Percentiles rank a stretch among this genome's conserved stretches.
Evolutionary conservation across 2,797 vertebrate species (phyloP).

Genomic region (Squalus acanthias): DNA sequence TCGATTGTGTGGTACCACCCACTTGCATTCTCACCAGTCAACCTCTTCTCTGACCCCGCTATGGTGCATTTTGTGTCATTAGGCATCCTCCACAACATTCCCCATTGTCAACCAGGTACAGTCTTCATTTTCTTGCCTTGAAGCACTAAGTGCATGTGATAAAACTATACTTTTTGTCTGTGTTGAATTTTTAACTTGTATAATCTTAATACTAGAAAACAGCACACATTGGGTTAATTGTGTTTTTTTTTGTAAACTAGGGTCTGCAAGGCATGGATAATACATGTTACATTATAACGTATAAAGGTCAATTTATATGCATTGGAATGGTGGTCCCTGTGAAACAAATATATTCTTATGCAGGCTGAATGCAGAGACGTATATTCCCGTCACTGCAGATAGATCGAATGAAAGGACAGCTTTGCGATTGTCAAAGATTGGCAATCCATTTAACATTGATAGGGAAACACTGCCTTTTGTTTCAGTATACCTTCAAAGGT

Average conservation of each 20-base stretch:
- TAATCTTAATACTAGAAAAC: neutral
- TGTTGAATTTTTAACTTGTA: constrained; percentile 11
- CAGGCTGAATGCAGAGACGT: neutral
- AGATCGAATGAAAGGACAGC: neutral
- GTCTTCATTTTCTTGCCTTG: neutral
- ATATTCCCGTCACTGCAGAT: neutral
- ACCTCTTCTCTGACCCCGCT: neutral
- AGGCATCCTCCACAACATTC: neutral
- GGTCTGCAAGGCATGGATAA: neutral
- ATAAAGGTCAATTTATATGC: neutral
- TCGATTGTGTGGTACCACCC: neutral
- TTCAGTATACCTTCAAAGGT: neutral
- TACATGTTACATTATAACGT: neutral
- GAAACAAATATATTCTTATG: neutral
- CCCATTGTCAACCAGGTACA: neutral
- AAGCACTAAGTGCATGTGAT: neutral
- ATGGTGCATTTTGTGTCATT: neutral
- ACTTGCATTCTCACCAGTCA: neutral
- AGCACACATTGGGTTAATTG: neutral
- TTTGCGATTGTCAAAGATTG: neutral
- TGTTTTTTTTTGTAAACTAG: neutral
- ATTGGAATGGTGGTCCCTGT: neutral
- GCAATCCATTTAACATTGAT: neutral
- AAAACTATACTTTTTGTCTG: neutral
- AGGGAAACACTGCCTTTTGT: neutral